Conservation (phyloP, 2,113 vertebrate species). For the Elachura formosa region DNA sequence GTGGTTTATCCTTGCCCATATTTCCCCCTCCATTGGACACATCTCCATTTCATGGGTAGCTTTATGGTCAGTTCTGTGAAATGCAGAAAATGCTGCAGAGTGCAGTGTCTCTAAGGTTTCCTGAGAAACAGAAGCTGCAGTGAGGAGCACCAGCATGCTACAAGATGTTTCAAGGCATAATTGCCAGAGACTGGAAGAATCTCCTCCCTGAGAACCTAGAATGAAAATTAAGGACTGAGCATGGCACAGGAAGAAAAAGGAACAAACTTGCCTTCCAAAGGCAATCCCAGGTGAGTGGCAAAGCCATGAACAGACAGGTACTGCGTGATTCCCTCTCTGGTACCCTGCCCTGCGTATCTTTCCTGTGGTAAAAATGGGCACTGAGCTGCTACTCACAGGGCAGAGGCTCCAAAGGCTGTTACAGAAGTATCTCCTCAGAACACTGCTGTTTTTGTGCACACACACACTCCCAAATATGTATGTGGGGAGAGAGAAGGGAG, state of each 20-base stretch:
- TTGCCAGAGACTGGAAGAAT: not conserved
- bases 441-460: not conserved
- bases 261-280: not conserved
- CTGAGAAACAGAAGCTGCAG: not conserved
- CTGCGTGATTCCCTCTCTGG: not conserved
- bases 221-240: not conserved
- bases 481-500: not conserved
- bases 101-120: not conserved
- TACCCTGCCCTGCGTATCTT: not conserved
- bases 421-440: not conserved
- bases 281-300: not conserved
- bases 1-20: not conserved
- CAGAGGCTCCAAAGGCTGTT: not conserved
- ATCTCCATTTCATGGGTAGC: not conserved
- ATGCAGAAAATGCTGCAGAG: not conserved
- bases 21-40: not conserved
- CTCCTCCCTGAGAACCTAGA: constrained; percentile 2
- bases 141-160: not conserved
- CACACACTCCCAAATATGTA: not conserved
- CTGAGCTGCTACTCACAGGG: not conserved
- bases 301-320: not conserved
- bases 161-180: not conserved
- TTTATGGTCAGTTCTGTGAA: not conserved
- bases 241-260: not conserved
- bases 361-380: not conserved